Base-by-base conservation (phyloP, 2,888 invertebrate genomes). In the Dasypogon diadema region DNA sequence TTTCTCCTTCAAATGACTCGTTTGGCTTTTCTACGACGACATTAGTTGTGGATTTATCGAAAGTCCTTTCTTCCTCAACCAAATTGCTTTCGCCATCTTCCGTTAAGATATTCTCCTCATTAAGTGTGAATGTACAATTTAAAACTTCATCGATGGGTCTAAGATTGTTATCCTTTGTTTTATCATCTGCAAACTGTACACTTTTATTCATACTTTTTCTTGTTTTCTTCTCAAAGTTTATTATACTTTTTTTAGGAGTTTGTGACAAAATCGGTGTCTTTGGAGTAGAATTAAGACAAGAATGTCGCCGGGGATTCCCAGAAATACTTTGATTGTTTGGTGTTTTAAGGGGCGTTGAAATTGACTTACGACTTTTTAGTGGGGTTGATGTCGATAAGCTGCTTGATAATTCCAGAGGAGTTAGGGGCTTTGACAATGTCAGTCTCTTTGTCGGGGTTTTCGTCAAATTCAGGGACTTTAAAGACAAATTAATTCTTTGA, bases 51-150 rank as follows among this genome's bases (percentile, higher is more conserved):
- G n/a, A n/a, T n/a, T n/a, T n/a, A n/a, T n/a, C n/a, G n/a, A n/a
- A n/a, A n/a, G 30, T 30, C 8, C 3, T 30, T 30, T 30, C 48
- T 48, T 48, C 48, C 12, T n/a, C 48, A 48, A 48, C 12, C 30
- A 30, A 30, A 16, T 48, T 48, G 3, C 4, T 6, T 16, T 48
- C 48, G 2, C 12, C 48, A 6, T 48, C 12, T 3, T 48, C 48
- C 8, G 30, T 30, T 3, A 8, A 8, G 30, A 30, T 5, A 30
- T 26, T 10, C 16, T 30, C 4, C 8, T 24, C 24, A 58, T 58
- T 30, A 14, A 65, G 2, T 8, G 24, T 65, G 26, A 65, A 65
- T n/a, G 65, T 65, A 65, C 46, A 22, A 65, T 65, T 65, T 5
- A 65, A 24, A 12, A 2, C 0, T 37, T 37, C 34, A 18, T 18